phyloP scores from a whole-genome alignment of 2,888 invertebrate genomes.

The Phaedon cochleariae region DNA sequence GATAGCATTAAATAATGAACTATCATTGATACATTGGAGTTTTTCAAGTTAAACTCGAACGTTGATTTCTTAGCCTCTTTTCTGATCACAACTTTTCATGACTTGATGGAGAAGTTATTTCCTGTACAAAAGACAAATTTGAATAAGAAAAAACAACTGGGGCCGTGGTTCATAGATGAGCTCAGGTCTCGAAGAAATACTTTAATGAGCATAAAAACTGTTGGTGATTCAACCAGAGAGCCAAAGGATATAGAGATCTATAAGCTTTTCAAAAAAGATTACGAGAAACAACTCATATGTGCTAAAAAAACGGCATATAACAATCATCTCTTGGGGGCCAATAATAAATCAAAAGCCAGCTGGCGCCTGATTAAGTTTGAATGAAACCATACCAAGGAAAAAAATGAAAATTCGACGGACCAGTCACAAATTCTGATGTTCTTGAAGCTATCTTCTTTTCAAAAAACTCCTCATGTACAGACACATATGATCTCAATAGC shows the following conservation, averaged over 20 bases:
- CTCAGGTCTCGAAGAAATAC: not conserved
- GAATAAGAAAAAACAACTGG: not conserved
- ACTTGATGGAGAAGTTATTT: not conserved
- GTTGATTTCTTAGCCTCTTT: not conserved
- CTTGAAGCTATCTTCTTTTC: not conserved
- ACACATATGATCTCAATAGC: not conserved
- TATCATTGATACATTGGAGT: not conserved
- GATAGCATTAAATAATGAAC: not conserved
- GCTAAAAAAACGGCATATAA: conserved; percentile 1
- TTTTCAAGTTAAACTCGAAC: too few species aligned
- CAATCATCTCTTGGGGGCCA: not conserved
- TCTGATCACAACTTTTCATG: not conserved
- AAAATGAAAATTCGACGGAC: not conserved
- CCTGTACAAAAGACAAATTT: not conserved
- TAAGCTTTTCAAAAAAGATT: not conserved
- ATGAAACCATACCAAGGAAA: too few species aligned
- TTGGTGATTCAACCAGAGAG: not conserved
- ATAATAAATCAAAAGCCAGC: not conserved
- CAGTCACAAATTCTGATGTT: not conserved
- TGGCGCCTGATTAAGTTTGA: too few species aligned
- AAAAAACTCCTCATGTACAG: not conserved
- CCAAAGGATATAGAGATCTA: not conserved
- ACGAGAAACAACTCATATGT: not conserved
- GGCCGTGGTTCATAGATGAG: not conserved
- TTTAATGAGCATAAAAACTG: conserved; percentile 1